A percentile compares a stretch with the other conserved stretches of the same genome.
phyloP scores from a whole-genome alignment of 23 tunicate genomes.

The Halocynthia aurantium region DNA sequence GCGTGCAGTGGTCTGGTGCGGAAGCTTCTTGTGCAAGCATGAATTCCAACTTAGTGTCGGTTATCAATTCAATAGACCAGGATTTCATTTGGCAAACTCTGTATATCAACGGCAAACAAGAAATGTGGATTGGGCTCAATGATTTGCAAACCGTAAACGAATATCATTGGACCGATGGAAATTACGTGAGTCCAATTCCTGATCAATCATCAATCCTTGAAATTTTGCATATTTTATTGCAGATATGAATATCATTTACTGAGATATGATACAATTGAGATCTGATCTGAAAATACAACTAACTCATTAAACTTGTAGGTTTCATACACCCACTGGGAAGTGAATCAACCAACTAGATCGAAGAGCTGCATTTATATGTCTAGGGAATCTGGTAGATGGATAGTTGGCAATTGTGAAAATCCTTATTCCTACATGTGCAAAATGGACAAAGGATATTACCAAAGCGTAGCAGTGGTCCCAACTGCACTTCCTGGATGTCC shows the following conservation, averaged over 20 bases:
- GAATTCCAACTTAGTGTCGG: constrained; percentile 58
- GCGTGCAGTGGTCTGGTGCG: constrained; percentile 53
- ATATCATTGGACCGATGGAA: constrained; percentile 74
- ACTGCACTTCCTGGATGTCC: constrained; percentile 74
- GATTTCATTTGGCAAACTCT: constrained; percentile 56
- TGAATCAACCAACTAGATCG: constrained; percentile 45
- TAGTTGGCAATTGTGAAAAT: constrained; percentile 46
- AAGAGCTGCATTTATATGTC: constrained; percentile 55
- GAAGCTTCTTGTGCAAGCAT: constrained; percentile 43
- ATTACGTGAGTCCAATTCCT: constrained; percentile 58
- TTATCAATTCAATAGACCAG: constrained; percentile 41
- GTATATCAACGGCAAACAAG: constrained; percentile 3
- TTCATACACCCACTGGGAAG: constrained; percentile 65
- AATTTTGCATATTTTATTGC: background rate
- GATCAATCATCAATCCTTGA: background rate
- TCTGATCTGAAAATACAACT: too few relatives aligned
- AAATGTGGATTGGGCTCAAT: constrained; percentile 80
- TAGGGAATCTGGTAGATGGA: constrained; percentile 52
- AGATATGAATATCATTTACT: background rate
- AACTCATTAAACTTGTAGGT: constrained; percentile 28
- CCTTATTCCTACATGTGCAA: constrained; percentile 67
- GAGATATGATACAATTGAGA: background rate
- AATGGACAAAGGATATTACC: constrained; percentile 55
- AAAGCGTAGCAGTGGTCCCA: constrained; percentile 44
- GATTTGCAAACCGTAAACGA: constrained; percentile 40